Conservation (phyloP, 2,888 invertebrate genomes). For the Rotaria macrura region DNA sequence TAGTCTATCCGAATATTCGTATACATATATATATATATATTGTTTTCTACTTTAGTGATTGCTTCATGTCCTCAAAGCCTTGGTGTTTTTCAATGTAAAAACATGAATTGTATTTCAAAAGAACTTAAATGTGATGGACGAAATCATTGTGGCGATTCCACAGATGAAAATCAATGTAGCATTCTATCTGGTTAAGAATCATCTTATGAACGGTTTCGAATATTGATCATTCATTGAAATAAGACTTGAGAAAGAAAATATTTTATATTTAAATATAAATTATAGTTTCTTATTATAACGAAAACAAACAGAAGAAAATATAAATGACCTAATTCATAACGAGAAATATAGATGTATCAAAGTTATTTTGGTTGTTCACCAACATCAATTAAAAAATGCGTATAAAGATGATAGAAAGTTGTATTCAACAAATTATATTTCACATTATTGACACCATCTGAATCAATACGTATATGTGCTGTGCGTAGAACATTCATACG, state of each 20-base stretch:
- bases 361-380: constrained; percentile 21
- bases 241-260: too few species aligned
- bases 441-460: constrained; percentile 31
- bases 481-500: constrained; percentile 74
- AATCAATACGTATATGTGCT: constrained; percentile 56
- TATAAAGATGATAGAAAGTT: constrained; percentile 24
- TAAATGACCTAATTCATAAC: too few species aligned
- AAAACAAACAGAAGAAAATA: too few species aligned
- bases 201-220: too few species aligned
- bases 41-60: background rate
- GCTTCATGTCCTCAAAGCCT: background rate
- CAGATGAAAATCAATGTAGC: background rate
- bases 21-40: too few species aligned
- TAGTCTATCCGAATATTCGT: background rate
- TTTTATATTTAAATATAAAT: too few species aligned
- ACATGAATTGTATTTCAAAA: background rate
- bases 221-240: too few species aligned
- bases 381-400: constrained; percentile 33
- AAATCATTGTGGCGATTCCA: background rate
- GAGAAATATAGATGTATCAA: too few species aligned
- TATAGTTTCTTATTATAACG: too few species aligned
- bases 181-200: too few species aligned
- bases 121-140: background rate
- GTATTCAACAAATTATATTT: constrained; percentile 26
- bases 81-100: background rate